These are phyloP conservation scores for Dichetophora obliterata DNA, from an alignment of 2,888 invertebrate genomes.

Conservation along the genomic window DNA sequence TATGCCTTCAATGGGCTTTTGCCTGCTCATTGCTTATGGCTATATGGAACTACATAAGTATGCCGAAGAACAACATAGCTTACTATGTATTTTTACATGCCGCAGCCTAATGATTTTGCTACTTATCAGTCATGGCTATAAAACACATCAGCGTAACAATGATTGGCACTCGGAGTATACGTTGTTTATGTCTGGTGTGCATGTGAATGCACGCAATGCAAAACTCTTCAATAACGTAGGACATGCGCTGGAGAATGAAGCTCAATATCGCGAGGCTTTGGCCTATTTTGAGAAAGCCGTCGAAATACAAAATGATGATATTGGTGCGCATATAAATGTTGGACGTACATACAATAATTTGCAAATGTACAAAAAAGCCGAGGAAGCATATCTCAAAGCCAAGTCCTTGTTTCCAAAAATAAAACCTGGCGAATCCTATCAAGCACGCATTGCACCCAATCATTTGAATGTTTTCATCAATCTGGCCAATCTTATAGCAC, in stretches of 20 bases:
- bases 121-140: slow-evolving; percentile 83
- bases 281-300: slow-evolving; percentile 93
- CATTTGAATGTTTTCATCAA: slow-evolving; percentile 96
- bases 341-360: slow-evolving; percentile 95
- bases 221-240: slow-evolving; percentile 98
- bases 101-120: slow-evolving; percentile 73
- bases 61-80: neutral
- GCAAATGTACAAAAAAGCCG: slow-evolving; percentile 89
- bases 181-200: slow-evolving; percentile 92
- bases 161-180: slow-evolving; percentile 96
- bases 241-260: slow-evolving; percentile 88
- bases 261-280: slow-evolving; percentile 81
- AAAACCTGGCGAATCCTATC: slow-evolving; percentile 94
- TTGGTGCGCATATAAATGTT: slow-evolving; percentile 97
- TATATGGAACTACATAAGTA: slow-evolving; percentile 73
- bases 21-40: slow-evolving; percentile 90
- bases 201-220: slow-evolving; percentile 87
- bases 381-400: slow-evolving; percentile 91
- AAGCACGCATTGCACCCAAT: slow-evolving; percentile 94
- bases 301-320: slow-evolving; percentile 93
- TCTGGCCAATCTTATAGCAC: slow-evolving; percentile 93
- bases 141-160: slow-evolving; percentile 89
- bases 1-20: slow-evolving; percentile 98
- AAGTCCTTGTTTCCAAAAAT: slow-evolving; percentile 91
- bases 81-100: slow-evolving; percentile 8